These are phyloP conservation scores for Argyrosomus regius DNA, from an alignment of 2,797 vertebrate species.

Conservation along the genomic window DNA sequence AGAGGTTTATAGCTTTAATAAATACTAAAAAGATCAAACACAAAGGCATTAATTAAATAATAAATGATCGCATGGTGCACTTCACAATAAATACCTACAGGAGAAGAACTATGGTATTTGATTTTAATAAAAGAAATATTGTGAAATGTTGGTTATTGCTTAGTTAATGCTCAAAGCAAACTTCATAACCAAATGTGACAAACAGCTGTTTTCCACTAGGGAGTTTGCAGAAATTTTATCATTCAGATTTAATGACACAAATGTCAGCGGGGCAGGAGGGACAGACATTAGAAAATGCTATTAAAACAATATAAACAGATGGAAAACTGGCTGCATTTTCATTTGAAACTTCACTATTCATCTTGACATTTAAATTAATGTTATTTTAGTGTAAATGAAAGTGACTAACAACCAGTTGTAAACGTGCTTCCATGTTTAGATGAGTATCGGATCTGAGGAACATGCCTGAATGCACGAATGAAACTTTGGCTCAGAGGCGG, in stretches of 20 bases:
- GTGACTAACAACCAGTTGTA: conserved; percentile 3
- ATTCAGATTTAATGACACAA: conserved; percentile 43
- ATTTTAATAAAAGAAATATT: not conserved
- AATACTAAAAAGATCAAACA: not conserved
- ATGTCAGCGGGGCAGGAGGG: conserved; percentile 43
- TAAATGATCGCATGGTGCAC: not conserved
- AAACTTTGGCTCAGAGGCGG: conserved; percentile 4
- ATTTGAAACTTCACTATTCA: conserved; percentile 9
- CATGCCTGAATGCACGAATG: not conserved
- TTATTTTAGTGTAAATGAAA: conserved; percentile 19
- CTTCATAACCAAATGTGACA: conserved; percentile 7
- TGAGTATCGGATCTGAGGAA: not conserved
- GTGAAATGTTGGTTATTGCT: conserved; percentile 4
- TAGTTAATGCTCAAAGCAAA: not conserved
- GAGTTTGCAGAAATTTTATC: conserved; percentile 21
- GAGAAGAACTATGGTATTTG: not conserved
- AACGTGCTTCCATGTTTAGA: conserved; percentile 20
- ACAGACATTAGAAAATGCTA: conserved; percentile 42
- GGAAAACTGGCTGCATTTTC: conserved; percentile 26
- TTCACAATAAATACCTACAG: conserved; percentile 26
- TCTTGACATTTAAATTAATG: conserved; percentile 30
- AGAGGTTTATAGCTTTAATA: not conserved
- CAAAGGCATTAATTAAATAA: not conserved
- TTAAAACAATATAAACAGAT: conserved; percentile 50
- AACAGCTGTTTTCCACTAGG: conserved; percentile 43